A percentile compares a stretch with the other conserved stretches of the same genome.
Evolutionary conservation across 2,113 vertebrate species (phyloP).

Genomic region (Apistogramma diplotaenia): DNA sequence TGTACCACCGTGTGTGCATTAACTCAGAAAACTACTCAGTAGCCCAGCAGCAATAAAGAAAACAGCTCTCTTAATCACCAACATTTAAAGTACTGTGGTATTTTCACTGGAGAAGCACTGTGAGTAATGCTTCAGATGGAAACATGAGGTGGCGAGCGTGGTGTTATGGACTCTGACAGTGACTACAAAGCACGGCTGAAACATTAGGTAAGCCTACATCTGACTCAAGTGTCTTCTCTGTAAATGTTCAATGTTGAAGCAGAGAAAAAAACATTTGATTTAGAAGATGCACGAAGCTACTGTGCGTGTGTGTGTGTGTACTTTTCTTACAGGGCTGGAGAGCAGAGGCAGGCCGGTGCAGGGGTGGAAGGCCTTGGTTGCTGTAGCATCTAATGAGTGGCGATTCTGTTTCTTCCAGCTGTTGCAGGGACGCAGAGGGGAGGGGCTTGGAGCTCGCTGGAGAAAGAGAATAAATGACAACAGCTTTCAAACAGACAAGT

Average conservation of each 20-base stretch:
- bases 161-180: neutral
- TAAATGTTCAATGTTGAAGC: neutral
- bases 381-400: conserved; percentile 88
- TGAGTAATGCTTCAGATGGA: conserved; percentile 18
- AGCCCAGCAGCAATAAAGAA: neutral
- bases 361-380: conserved; percentile 95
- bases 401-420: conserved; percentile 89
- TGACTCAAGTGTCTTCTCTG: conserved; percentile 66
- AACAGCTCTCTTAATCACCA: conserved; percentile 22
- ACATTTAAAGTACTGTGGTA: neutral
- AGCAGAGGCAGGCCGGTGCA: conserved; percentile 95
- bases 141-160: neutral
- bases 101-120: neutral
- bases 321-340: conserved; percentile 88
- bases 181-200: conserved; percentile 12
- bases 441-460: conserved; percentile 74
- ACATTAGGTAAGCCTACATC: neutral
- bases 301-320: neutral
- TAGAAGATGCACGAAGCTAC: neutral
- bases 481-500: neutral
- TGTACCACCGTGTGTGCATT: conserved; percentile 2
- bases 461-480: conserved; percentile 1
- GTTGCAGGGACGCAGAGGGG: conserved; percentile 82
- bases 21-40: conserved; percentile 6
- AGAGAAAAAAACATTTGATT: neutral